phyloP scores from a whole-genome alignment of 2,113 vertebrate genomes.

The Bufo gargarizans region DNA sequence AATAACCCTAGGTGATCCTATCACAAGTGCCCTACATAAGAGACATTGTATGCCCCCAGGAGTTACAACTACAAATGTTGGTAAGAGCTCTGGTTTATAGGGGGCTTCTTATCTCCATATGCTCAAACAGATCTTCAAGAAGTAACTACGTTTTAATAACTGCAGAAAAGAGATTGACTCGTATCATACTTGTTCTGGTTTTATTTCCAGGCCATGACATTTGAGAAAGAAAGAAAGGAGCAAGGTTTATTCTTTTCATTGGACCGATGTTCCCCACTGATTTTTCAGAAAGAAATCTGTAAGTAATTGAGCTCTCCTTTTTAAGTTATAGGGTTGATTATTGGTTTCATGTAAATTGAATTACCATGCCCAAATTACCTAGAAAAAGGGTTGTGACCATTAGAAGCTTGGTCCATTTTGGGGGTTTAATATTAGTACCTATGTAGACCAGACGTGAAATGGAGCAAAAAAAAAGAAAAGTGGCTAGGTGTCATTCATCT shows the following conservation, averaged over 20 bases:
- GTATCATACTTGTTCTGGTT: not conserved
- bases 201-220: not conserved
- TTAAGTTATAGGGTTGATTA: not conserved
- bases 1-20: no score
- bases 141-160: not conserved
- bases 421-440: not conserved
- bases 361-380: not conserved
- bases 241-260: slow-evolving; percentile 4
- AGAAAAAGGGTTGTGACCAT: not conserved
- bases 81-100: no score
- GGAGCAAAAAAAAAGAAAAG: not conserved
- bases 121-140: no score
- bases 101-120: no score
- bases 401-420: not conserved
- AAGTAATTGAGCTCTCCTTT: not conserved
- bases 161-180: not conserved
- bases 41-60: not conserved
- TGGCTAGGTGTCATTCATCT: not conserved
- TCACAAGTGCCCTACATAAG: no score
- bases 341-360: not conserved
- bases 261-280: slow-evolving; percentile 32
- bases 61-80: no score
- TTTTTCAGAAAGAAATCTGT: slow-evolving; percentile 56
- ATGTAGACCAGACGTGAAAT: not conserved
- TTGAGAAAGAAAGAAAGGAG: slow-evolving; percentile 39